phyloP scores from a whole-genome alignment of 2,888 invertebrate genomes.

The Tupiocoris notatus region DNA sequence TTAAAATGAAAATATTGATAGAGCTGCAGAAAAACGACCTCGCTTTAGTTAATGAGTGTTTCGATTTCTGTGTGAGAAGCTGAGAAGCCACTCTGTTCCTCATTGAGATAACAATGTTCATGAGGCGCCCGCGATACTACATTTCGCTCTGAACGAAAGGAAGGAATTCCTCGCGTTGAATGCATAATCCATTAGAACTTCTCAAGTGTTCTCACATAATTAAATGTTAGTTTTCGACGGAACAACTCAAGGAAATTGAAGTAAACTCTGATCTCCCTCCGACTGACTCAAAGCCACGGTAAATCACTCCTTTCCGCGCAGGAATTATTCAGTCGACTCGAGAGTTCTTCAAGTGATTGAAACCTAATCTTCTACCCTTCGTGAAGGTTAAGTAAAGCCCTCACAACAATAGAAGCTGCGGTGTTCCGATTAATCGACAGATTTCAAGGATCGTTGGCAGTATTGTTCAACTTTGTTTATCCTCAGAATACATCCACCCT shows the following conservation, averaged over 20 bases:
- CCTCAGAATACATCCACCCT: too few species aligned
- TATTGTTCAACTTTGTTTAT: neutral
- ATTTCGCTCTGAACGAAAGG: too few species aligned
- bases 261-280: too few species aligned
- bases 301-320: neutral
- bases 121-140: too few species aligned
- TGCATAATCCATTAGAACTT: too few species aligned
- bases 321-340: slow-evolving; percentile 5
- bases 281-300: neutral
- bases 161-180: too few species aligned
- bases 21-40: too few species aligned
- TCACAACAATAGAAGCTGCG: neutral
- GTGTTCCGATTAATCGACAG: neutral
- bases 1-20: too few species aligned
- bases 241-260: neutral
- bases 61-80: too few species aligned
- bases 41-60: too few species aligned
- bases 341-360: slow-evolving; percentile 17
- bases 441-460: neutral
- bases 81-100: too few species aligned
- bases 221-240: neutral
- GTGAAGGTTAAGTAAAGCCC: neutral
- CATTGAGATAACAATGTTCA: too few species aligned
- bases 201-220: neutral
- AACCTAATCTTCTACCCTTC: slow-evolving; percentile 4